Conservation (phyloP, 2,797 vertebrate species). For the Morus bassanus region DNA sequence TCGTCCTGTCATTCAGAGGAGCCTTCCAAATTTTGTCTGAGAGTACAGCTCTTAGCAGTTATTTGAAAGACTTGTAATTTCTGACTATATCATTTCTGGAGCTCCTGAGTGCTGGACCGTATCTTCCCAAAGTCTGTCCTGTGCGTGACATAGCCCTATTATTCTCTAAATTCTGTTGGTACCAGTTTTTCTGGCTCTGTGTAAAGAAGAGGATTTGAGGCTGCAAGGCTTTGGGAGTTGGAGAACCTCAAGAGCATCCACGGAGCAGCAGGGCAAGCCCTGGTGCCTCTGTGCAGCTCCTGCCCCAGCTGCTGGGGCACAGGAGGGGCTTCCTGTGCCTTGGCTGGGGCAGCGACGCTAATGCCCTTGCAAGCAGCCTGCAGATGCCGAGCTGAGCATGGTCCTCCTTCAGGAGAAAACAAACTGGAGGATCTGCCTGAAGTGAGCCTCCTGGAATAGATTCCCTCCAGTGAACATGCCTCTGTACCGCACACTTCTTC, state of each 20-base stretch:
- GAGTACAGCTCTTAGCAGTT: not conserved
- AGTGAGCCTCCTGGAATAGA: not conserved
- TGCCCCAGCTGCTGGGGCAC: not conserved
- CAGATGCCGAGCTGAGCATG: not conserved
- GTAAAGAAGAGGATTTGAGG: not conserved
- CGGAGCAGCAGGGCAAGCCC: not conserved
- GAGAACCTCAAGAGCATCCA: not conserved
- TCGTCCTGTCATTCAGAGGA: not conserved
- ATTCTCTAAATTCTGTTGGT: not conserved
- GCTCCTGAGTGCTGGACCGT: not conserved
- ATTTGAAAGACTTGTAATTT: not conserved
- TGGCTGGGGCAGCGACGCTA: accelerated
- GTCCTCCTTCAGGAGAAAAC: not conserved
- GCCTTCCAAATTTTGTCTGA: not conserved
- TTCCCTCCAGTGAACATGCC: not conserved
- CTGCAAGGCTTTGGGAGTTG: not conserved
- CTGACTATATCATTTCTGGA: not conserved
- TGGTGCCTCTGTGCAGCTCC: not conserved
- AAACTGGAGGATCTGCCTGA: not conserved
- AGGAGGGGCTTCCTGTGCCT: not conserved
- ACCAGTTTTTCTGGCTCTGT: not conserved
- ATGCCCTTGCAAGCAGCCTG: not conserved
- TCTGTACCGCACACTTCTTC: not conserved
- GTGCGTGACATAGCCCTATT: not conserved
- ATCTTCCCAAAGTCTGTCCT: not conserved